phyloP scores from a whole-genome alignment of 2,888 invertebrate species.

The Yponomeuta plumbellus region DNA sequence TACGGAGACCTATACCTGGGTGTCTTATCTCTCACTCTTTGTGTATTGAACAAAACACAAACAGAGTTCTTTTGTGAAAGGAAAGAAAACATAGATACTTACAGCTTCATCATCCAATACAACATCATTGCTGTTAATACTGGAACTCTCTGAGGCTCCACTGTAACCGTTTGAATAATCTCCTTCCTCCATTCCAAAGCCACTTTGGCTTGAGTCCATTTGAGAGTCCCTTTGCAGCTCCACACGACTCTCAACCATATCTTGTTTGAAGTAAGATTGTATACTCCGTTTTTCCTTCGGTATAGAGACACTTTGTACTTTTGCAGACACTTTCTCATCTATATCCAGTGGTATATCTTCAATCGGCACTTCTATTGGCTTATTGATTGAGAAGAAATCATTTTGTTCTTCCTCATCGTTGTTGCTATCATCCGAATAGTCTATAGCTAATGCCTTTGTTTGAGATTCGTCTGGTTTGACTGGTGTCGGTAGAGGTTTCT shows the following conservation, averaged over 20 bases:
- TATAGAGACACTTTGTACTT: constrained; percentile 20
- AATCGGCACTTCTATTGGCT: constrained; percentile 55
- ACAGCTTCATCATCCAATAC: constrained; percentile 65
- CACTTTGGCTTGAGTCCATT: neutral
- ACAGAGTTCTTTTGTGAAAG: neutral
- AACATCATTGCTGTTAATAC: constrained; percentile 27
- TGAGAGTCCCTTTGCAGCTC: constrained; percentile 29
- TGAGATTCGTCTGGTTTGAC: constrained; percentile 38
- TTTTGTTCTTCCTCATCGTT: constrained; percentile 69
- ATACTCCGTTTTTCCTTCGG: constrained; percentile 40
- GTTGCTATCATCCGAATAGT: constrained; percentile 65
- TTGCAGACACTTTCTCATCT: constrained; percentile 31
- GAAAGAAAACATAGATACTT: constrained; percentile 31
- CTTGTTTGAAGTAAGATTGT: constrained; percentile 58
- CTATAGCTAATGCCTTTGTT: constrained; percentile 33
- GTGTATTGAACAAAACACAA: no score
- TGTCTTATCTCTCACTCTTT: no score
- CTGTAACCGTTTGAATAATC: constrained; percentile 30
- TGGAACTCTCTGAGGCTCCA: constrained; percentile 25
- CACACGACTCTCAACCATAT: constrained; percentile 29
- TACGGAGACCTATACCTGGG: no score
- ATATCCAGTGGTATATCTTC: constrained; percentile 52
- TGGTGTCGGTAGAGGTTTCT: constrained; percentile 37
- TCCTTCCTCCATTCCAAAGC: constrained; percentile 23
- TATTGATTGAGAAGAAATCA: constrained; percentile 74